Evolutionary conservation across 2,113 vertebrate species (phyloP), one percentile per base, ranked within the genome.

Genomic region (Petaurus breviceps): DNA sequence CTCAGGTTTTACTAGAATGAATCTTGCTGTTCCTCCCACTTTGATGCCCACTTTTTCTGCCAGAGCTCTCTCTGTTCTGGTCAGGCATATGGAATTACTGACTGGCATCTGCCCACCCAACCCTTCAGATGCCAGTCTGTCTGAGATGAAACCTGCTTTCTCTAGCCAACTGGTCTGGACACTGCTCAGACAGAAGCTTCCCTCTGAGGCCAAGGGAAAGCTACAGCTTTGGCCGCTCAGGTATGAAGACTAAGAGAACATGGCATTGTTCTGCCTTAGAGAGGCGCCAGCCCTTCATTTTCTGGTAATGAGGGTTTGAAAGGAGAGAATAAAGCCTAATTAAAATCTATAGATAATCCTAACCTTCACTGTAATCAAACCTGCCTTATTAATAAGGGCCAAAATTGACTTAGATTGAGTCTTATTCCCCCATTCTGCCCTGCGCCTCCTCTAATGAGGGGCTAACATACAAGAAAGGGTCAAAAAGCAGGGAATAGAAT

Each of bases 21-120:
- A 84, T 43, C 97, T 84, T 43, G 92, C 24, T 89, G 0, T 53
- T 94, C 52, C 89, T 91, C 91, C 95, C 77, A 93, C 46, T 94
- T 5, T 90, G 49, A 94, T 89, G n/a, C 8, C 77, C 6, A n/a
- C 37, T 50, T 90, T 24, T 46, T 90, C 0, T 84, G 68, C 19
- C n/a, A 43, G n/a, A 84, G 68, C 19, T 84, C 37, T 84, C 19
- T 43, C 19, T 84, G 68, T 23, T 84, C 19, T 23, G 19, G n/a
- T 84, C n/a, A 84, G n/a, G 68, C n/a, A 84, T 84, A 84, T 84
- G 68, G 68, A 43, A 43, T 43, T 84, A 43, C n/a, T 84, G 68
- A 84, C 16, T 43, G 68, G 68, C 37, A 84, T 77, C 14, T 23
- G n/a, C 68, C 68, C n/a, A 22, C 68, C n/a, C 68, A 43, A 43